phyloP scores from a whole-genome alignment of 2,113 vertebrate species.

The Dasyurus viverrinus region DNA sequence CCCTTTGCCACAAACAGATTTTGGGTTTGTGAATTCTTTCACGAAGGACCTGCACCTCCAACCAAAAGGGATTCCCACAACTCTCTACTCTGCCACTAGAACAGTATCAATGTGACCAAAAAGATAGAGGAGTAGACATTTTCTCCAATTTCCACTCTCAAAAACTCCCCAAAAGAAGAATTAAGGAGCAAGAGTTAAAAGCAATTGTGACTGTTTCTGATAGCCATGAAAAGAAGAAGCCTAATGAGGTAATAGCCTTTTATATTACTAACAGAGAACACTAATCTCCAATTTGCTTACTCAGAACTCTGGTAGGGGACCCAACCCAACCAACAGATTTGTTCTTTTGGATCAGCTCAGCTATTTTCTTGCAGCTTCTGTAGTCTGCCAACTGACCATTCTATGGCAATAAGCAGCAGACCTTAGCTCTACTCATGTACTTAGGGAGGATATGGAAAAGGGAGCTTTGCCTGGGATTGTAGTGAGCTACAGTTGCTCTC shows the following conservation, averaged over 20 bases:
- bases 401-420: background rate
- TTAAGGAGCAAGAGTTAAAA: background rate
- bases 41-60: too few relatives aligned
- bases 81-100: too few relatives aligned
- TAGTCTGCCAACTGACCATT: background rate
- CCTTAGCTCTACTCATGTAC: background rate
- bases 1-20: too few relatives aligned
- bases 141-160: background rate
- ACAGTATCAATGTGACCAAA: background rate
- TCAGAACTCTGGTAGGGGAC: background rate
- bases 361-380: background rate
- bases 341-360: background rate
- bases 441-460: background rate
- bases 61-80: too few relatives aligned
- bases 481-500: background rate
- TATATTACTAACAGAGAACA: background rate
- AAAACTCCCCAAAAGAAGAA: background rate
- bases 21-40: too few relatives aligned
- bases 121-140: background rate
- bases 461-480: background rate
- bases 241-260: background rate
- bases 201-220: background rate
- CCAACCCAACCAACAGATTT: background rate
- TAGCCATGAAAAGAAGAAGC: background rate
- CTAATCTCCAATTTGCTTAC: background rate